A percentile compares a stretch with the other conserved stretches of the same genome.
These are phyloP conservation scores for Lepidurus arcticus DNA, from an alignment of 1,140 invertebrate species.

Conservation along the genomic window DNA sequence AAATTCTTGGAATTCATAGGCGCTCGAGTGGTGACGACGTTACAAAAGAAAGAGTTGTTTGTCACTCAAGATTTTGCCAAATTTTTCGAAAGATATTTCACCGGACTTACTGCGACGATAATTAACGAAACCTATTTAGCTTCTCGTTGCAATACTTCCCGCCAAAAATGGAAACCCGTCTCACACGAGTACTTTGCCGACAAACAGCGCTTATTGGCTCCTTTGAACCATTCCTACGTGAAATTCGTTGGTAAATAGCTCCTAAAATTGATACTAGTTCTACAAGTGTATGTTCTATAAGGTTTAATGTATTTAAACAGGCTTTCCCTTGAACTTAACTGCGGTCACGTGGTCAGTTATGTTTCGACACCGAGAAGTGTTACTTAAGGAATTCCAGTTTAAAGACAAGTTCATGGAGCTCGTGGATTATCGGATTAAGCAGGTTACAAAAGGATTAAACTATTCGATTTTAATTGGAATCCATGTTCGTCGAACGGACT, in stretches of 20 bases:
- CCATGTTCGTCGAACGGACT: slow-evolving; percentile 25
- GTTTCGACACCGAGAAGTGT: background rate
- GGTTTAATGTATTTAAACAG: background rate
- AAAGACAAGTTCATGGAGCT: background rate
- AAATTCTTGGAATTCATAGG: background rate
- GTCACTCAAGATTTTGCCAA: background rate
- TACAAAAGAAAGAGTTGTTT: background rate
- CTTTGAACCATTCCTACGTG: background rate
- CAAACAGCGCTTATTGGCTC: background rate
- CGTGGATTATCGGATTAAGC: background rate
- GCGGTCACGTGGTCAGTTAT: slow-evolving; percentile 9
- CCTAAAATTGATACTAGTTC: too few species aligned
- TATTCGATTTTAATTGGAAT: slow-evolving; percentile 16
- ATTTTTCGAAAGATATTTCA: background rate
- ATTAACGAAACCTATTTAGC: background rate
- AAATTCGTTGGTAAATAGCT: background rate
- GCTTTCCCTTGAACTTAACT: slow-evolving; percentile 28
- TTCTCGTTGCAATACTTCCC: background rate
- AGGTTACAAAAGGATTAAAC: background rate
- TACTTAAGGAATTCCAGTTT: slow-evolving; percentile 14
- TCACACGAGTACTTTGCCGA: background rate
- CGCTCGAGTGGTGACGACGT: background rate
- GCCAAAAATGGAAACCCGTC: background rate
- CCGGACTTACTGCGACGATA: background rate
- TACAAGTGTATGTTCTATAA: too few species aligned